These are phyloP conservation scores for Lanius collurio DNA, from an alignment of 2,113 vertebrate genomes.

Conservation along the genomic window DNA sequence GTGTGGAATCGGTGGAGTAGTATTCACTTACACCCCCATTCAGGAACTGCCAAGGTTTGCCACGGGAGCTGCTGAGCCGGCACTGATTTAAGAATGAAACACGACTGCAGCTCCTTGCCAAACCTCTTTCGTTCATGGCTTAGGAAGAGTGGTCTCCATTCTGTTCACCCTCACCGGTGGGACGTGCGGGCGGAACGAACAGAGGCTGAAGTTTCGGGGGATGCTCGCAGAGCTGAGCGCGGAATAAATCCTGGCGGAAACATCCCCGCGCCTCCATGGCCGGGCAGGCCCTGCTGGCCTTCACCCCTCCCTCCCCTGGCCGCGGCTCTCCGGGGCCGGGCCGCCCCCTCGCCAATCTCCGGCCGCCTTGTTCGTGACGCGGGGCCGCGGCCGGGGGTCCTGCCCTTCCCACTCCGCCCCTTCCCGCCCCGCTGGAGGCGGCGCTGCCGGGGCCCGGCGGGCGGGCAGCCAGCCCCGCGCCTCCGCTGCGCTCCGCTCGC, in stretches of 20 bases:
- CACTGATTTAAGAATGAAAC: fast-evolving
- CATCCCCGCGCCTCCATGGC: fast-evolving
- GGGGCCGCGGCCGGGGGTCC: not conserved
- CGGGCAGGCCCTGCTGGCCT: not conserved
- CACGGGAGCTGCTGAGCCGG: not conserved
- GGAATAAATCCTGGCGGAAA: fast-evolving
- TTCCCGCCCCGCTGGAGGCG: not conserved
- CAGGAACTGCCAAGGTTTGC: not conserved
- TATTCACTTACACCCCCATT: fast-evolving
- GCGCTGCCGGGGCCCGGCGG: not conserved
- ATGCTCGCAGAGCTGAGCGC: not conserved
- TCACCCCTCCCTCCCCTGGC: not conserved
- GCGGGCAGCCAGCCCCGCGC: not conserved
- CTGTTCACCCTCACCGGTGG: fast-evolving
- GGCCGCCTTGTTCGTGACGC: not conserved
- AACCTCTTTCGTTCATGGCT: fast-evolving
- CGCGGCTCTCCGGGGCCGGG: not conserved
- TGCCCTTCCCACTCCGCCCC: not conserved
- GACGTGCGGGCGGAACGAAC: not conserved
- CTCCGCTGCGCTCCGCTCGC: not conserved
- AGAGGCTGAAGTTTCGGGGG: not conserved
- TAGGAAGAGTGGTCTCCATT: fast-evolving
- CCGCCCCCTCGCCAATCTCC: not conserved
- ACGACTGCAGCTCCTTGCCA: fast-evolving
- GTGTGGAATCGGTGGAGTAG: not conserved